These are phyloP conservation scores for Pantala flavescens DNA, from an alignment of 1,140 invertebrate genomes.

Conservation along the genomic window DNA sequence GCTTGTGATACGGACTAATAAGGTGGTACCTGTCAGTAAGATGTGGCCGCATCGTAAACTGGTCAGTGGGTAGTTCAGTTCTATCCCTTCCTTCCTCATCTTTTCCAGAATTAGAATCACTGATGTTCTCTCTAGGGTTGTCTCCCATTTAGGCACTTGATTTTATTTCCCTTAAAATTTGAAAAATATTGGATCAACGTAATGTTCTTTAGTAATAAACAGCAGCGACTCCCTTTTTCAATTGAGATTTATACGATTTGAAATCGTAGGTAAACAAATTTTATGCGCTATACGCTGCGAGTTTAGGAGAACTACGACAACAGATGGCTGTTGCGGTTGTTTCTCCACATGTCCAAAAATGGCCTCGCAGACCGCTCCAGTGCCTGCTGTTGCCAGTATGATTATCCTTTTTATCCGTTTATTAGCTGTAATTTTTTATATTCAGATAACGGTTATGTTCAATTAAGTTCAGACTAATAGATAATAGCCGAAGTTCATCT, in stretches of 20 bases:
- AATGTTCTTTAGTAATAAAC: too few relatives aligned
- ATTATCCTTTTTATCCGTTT: too few relatives aligned
- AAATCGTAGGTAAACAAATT: too few relatives aligned
- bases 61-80: not conserved
- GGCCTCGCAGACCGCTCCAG: not conserved
- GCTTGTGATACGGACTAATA: not conserved
- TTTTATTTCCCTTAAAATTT: too few relatives aligned
- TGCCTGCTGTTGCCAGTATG: not conserved
- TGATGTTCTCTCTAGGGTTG: too few relatives aligned
- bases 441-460: not conserved
- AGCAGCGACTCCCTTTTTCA: too few relatives aligned
- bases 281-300: too few relatives aligned
- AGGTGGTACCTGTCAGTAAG: not conserved
- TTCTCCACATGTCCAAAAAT: not conserved
- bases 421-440: not conserved
- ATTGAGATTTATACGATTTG: too few relatives aligned
- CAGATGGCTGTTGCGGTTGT: not conserved
- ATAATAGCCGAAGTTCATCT: not conserved
- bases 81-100: not conserved
- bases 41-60: not conserved
- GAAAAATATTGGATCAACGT: too few relatives aligned
- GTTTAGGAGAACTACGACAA: not conserved
- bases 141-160: too few relatives aligned
- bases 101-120: too few relatives aligned
- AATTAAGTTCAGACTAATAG: not conserved